Percentiles rank a stretch among this genome's conserved stretches.
Conservation (phyloP, 2,113 vertebrate genomes). For the Peromyscus maniculatus region DNA sequence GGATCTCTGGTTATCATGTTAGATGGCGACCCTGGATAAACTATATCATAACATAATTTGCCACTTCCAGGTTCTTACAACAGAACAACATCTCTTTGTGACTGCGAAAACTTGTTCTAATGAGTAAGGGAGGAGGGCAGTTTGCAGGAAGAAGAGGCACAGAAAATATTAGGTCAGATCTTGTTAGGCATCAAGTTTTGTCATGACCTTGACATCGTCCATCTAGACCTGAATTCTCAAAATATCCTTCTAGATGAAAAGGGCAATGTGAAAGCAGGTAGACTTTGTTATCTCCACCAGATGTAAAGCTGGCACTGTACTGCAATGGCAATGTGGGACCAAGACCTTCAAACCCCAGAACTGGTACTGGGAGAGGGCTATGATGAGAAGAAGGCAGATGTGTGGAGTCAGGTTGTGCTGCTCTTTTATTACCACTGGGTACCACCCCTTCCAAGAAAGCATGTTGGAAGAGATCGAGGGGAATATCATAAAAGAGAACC, state of each 20-base stretch:
- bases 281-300: background rate
- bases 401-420: background rate
- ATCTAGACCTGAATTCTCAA: background rate
- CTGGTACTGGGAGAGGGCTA: background rate
- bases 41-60: too few relatives aligned
- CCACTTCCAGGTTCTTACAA: too few relatives aligned
- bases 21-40: too few relatives aligned
- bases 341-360: background rate
- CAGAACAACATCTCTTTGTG: too few relatives aligned
- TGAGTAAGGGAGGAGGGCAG: too few relatives aligned
- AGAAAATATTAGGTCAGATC: too few relatives aligned
- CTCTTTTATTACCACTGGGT: background rate
- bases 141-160: too few relatives aligned
- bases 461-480: background rate
- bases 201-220: background rate
- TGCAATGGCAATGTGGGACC: background rate
- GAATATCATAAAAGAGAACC: accelerated
- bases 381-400: background rate
- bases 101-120: too few relatives aligned
- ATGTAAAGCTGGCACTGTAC: background rate
- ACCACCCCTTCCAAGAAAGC: background rate
- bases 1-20: too few relatives aligned
- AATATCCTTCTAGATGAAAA: background rate
- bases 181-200: background rate
- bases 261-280: background rate